Evolutionary conservation across 2,797 vertebrate species (phyloP).

Genomic region (Acanthurus tractus): DNA sequence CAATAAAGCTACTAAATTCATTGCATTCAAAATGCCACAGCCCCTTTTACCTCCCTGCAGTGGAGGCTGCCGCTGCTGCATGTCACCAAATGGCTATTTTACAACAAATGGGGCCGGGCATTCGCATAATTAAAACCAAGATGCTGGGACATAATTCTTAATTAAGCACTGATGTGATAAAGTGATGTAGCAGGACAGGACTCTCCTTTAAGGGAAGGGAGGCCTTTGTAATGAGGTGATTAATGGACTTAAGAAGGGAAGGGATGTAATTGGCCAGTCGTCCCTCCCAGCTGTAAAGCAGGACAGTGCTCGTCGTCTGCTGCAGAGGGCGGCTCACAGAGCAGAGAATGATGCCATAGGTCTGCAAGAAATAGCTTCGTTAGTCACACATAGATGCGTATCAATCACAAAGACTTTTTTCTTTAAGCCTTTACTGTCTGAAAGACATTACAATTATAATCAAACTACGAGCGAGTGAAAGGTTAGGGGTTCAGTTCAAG

Average conservation of each 20-base stretch:
- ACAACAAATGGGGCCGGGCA: conserved; percentile 87
- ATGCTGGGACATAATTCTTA: conserved; percentile 92
- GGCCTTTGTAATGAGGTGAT: conserved; percentile 87
- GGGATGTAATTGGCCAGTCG: conserved; percentile 84
- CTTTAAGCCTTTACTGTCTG: background rate
- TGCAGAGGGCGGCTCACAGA: conserved; percentile 26
- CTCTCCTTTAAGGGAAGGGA: conserved; percentile 84
- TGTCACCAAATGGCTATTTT: conserved; percentile 75
- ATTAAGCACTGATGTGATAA: conserved; percentile 94
- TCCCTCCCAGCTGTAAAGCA: conserved; percentile 64
- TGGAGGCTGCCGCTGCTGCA: conserved; percentile 41
- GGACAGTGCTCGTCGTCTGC: conserved; percentile 48
- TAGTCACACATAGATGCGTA: background rate
- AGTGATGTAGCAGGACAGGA: conserved; percentile 84
- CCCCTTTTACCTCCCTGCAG: conserved; percentile 51
- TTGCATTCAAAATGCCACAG: conserved; percentile 78
- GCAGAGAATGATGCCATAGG: conserved; percentile 32
- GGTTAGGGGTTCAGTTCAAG: conserved; percentile 3
- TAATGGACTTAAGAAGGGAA: conserved; percentile 86
- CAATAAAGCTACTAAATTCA: conserved; percentile 81
- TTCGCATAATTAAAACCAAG: conserved; percentile 89
- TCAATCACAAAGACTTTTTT: background rate
- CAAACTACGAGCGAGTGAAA: background rate
- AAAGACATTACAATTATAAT: conserved; percentile 7
- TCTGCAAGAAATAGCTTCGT: conserved; percentile 25